Percentiles rank a stretch among this genome's conserved stretches.
Conservation (phyloP, 37 sponge, comb jelly and placozoan genomes). For the Sycon ciliatum region DNA sequence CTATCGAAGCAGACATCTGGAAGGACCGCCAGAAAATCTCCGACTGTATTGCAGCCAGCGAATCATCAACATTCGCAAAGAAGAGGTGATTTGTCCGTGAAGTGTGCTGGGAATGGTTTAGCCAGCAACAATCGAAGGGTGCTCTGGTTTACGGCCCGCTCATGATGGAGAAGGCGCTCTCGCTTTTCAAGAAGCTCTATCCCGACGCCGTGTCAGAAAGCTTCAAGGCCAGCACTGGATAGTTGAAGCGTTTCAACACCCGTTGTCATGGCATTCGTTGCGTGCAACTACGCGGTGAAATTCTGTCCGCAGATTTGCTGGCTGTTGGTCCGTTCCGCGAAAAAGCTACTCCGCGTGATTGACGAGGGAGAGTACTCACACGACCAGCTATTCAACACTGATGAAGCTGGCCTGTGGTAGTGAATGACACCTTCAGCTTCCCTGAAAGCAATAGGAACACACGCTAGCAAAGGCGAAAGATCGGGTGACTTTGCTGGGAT, state of each 20-base stretch:
- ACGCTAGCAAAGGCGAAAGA: neutral
- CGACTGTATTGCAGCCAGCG: constrained; percentile 10
- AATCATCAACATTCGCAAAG: constrained; percentile 12
- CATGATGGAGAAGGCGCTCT: constrained; percentile 19
- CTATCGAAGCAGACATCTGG: constrained; percentile 33
- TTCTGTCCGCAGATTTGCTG: constrained; percentile 25
- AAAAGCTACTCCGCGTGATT: constrained; percentile 20
- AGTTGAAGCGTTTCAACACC: constrained; percentile 27
- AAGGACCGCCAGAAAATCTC: constrained; percentile 26
- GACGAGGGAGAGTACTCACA: constrained; percentile 19
- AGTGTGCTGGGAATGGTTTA: constrained; percentile 30
- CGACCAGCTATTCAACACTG: constrained; percentile 37
- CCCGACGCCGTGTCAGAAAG: constrained; percentile 11
- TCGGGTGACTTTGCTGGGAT: neutral
- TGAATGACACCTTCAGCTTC: constrained; percentile 26
- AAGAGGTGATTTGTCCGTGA: constrained; percentile 29
- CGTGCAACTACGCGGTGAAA: constrained; percentile 25
- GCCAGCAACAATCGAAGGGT: constrained; percentile 31
- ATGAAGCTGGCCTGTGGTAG: constrained; percentile 39
- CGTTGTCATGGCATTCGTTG: constrained; percentile 30
- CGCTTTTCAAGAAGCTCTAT: constrained; percentile 21
- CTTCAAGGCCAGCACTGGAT: constrained; percentile 34
- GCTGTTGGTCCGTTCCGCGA: constrained; percentile 22
- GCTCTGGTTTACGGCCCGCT: constrained; percentile 28
- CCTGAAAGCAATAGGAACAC: neutral